Conservation (phyloP, 1,140 invertebrate species). For the Orius insidiosus region DNA sequence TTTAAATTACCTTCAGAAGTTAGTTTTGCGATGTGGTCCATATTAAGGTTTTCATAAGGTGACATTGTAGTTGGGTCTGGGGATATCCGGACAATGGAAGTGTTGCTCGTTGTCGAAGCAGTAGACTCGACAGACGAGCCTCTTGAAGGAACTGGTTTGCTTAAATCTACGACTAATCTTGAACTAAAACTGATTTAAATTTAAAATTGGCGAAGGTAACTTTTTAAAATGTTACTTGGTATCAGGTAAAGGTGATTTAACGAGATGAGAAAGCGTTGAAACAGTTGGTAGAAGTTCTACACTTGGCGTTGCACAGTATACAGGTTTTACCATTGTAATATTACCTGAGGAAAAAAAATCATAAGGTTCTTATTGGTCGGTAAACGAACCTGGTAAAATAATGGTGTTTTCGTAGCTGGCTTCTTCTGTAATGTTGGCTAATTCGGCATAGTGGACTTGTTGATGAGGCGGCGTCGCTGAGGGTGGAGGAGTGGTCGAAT, state of each 20-base stretch:
- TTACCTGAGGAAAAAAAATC: conserved; percentile 14
- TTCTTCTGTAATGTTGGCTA: conserved; percentile 29
- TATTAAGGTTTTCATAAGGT: conserved; percentile 73
- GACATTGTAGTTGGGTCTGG: conserved; percentile 21
- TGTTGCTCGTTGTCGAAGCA: conserved; percentile 11
- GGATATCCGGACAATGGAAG: conserved; percentile 7
- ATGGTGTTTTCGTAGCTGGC: conserved; percentile 40
- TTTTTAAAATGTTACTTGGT: conserved; percentile 16
- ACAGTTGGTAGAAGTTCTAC: conserved; percentile 16
- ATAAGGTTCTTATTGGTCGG: neutral
- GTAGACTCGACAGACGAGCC: conserved; percentile 20
- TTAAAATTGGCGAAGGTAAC: neutral
- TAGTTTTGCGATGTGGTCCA: conserved; percentile 73
- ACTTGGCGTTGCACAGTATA: conserved; percentile 19
- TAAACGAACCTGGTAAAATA: conserved; percentile 30
- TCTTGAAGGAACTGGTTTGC: conserved; percentile 13
- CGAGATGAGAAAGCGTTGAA: conserved; percentile 9
- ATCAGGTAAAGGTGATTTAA: conserved; percentile 18
- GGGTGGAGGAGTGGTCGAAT: conserved; percentile 20
- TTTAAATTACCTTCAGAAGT: conserved; percentile 46
- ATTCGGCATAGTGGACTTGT: conserved; percentile 26
- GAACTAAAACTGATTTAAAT: neutral
- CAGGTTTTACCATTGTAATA: conserved; percentile 19
- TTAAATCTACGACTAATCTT: conserved; percentile 4
- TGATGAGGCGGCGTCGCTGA: conserved; percentile 20